Base-by-base conservation (phyloP, 2,113 vertebrate species). In the Cynopterus brachyotis region DNA sequence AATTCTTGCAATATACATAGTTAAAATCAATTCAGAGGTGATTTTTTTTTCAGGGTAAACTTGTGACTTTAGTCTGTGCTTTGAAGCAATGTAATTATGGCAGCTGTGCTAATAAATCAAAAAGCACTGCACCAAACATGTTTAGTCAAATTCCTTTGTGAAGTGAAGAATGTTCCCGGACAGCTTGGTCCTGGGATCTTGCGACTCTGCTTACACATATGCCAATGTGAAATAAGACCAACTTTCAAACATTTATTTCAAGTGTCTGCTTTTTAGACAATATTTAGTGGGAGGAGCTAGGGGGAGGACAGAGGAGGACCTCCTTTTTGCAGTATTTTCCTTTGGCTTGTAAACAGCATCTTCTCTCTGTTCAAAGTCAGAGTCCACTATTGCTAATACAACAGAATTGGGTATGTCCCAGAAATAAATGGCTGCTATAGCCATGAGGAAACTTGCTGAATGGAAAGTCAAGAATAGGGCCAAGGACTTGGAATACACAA, bases 311-410 rank as follows among this genome's bases (percentile, higher is more conserved):
- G 4, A 32, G 3, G 3, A 72, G 9, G 19, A 24, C 24, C n/a
- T 57, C 5, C 12, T 37, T 42, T 91, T 20, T 30, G 10, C 42
- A 47, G 37, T 26, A 42, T 37, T 3, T 62, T 40, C 19, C 26
- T 64, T 84, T 32, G 78, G 9, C 1, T 16, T 0, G 0, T 82
- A 11, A 73, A 35, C 3, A 3, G 42, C 30, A 64, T 1, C 26
- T 96, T 92, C 60, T 92, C 88, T 67, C 19, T 55, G 6, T 84
- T n/a, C 72, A 24, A 73, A 81, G 81, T 69, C 28, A 76, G 80
- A 94, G 42, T 85, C 2, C 59, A 76, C 16, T 81, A 6, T 32
- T 53, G 30, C 20, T 45, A 67, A 90, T 0, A 53, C 28, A 70
- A 28, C 66, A 64, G 40, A 92, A 72, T 60, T 28, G 50, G 55